These are phyloP conservation scores for Okamejei kenojei DNA, from an alignment of 2,797 vertebrate species.

Conservation along the genomic window DNA sequence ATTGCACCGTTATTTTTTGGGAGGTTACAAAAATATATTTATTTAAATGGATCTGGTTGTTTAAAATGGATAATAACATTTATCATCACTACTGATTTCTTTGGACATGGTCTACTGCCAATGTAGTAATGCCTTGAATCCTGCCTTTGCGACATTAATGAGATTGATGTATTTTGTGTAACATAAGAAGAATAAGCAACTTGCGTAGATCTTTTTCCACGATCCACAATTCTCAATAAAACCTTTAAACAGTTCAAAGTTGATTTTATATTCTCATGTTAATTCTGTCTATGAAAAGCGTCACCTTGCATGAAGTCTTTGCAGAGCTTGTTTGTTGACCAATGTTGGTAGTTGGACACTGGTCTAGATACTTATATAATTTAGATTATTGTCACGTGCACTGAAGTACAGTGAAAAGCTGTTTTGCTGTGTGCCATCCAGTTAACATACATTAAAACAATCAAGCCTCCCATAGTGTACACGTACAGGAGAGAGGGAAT, in stretches of 20 bases:
- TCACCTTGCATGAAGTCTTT: neutral
- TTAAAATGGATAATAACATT: constrained; percentile 22
- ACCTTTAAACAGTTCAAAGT: neutral
- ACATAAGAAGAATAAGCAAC: neutral
- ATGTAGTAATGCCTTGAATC: neutral
- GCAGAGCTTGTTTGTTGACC: neutral
- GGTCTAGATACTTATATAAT: too few relatives aligned
- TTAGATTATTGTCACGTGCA: too few relatives aligned
- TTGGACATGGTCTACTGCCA: neutral
- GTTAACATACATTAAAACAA: too few relatives aligned
- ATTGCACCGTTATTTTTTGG: neutral
- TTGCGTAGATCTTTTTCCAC: neutral
- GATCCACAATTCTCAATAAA: neutral
- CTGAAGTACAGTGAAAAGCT: too few relatives aligned
- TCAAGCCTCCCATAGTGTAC: too few relatives aligned
- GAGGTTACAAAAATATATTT: neutral
- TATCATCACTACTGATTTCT: constrained; percentile 1
- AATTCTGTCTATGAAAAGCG: neutral
- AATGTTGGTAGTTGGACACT: neutral
- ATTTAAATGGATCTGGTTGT: neutral
- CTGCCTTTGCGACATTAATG: neutral
- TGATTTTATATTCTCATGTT: neutral
- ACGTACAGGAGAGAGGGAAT: too few relatives aligned
- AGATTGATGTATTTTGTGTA: neutral
- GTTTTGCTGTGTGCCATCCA: too few relatives aligned